Evolutionary conservation across 2,797 vertebrate species (phyloP), one percentile per base, ranked within the genome.

Genomic region (Leucoraja ocellata): DNA sequence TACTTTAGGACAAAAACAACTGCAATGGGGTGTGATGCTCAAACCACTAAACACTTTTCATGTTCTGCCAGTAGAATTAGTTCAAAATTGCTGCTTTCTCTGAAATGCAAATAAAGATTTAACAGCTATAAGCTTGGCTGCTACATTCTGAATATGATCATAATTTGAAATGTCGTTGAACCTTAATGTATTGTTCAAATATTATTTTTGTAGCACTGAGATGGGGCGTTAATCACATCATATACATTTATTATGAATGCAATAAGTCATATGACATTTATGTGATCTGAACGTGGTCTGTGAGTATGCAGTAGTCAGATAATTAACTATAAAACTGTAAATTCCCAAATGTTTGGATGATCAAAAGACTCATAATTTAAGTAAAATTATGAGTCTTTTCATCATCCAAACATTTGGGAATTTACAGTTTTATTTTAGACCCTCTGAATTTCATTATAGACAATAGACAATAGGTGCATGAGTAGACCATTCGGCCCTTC

Each of bases 211-310:
- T 25, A 92, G 71, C 71, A 74, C 90, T 92, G 90, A 92, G 90
- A 92, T 92, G 90, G 90, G 90, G 90, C 88, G 73, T 71, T 65
- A 73, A 36, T 91, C 25, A 91, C 21, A 74, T 39, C 46, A 74
- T 76, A 76, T 74, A 92, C 13, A 91, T 23, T 76, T 58, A 74
- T 46, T 46, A 76, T 28, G 76, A 76, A 76, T 58, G 25, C 39
- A 92, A 71, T 11, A 92, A 91, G 36, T 92, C 39, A 74, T 76
- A 76, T 36, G 65, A 90, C 86, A 92, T 58, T 76, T 76, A 74
- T 25, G 6, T 54, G 90, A 39, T 54, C 61, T 80, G 76, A 63
- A 63, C 77, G 21, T 21, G 36, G 61, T 93, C 54, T 79, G 77
- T 63, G 58, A 81, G 54, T n/a, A 21, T 79, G 79, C 58, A 81